Percentiles rank a stretch among this genome's conserved stretches.
Evolutionary conservation across 2,797 vertebrate species (phyloP).

Genomic region (Cossypha caffra): DNA sequence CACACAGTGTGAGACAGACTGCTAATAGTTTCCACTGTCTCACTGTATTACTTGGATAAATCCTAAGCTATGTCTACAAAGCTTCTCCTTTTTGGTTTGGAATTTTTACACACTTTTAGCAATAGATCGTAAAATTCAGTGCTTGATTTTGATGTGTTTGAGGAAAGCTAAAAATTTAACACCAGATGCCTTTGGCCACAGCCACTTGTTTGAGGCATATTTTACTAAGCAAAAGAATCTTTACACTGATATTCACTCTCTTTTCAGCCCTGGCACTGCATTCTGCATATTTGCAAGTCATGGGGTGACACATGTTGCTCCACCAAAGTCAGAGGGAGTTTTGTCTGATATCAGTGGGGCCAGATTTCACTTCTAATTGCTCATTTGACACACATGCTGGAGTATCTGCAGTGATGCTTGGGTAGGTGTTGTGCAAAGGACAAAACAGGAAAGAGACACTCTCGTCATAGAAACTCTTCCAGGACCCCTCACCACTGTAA

Average conservation of each 20-base stretch:
- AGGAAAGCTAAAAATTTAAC: not conserved
- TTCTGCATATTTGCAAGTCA: not conserved
- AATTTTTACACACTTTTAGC: not conserved
- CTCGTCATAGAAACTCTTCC: not conserved
- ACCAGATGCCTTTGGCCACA: not conserved
- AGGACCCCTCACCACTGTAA: not conserved
- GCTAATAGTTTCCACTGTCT: constrained; percentile 44
- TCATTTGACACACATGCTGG: not conserved
- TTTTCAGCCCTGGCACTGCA: not conserved
- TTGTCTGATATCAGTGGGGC: not conserved
- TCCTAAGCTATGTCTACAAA: not conserved
- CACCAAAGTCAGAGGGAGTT: not conserved
- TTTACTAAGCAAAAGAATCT: not conserved
- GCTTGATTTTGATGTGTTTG: not conserved
- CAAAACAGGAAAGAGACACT: not conserved
- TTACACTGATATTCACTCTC: not conserved
- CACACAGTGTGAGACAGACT: constrained; percentile 34
- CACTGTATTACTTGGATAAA: constrained; percentile 9
- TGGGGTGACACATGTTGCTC: fast-evolving
- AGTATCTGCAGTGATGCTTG: not conserved
- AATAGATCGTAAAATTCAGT: not conserved
- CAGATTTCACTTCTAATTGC: not conserved
- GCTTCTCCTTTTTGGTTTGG: not conserved
- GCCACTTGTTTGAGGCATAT: not conserved
- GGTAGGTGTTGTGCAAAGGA: not conserved